These are phyloP conservation scores for Ochropleura plecta DNA, from an alignment of 2,888 invertebrate genomes.

Conservation along the genomic window DNA sequence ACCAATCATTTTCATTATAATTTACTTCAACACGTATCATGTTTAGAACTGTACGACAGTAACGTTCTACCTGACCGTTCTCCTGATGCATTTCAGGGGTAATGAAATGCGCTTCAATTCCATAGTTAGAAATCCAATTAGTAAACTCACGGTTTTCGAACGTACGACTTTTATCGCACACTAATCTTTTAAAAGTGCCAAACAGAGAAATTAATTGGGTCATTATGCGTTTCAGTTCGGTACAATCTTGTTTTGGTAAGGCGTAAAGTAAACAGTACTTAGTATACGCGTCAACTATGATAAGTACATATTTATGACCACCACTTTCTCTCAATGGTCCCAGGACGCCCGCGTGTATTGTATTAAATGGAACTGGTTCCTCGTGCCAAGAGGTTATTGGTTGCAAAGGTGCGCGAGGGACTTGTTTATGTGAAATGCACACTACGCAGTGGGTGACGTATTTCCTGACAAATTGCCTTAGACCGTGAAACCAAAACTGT, in stretches of 20 bases:
- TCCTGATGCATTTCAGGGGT: constrained; percentile 36
- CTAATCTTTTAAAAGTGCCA: constrained; percentile 6
- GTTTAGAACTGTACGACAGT: constrained; percentile 14
- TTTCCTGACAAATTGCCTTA: too few species aligned
- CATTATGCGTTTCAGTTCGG: neutral
- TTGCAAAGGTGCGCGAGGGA: neutral
- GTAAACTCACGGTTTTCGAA: neutral
- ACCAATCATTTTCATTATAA: constrained; percentile 3
- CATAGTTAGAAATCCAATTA: neutral
- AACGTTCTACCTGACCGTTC: constrained; percentile 42
- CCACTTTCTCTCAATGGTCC: too few species aligned
- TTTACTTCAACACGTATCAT: constrained; percentile 15
- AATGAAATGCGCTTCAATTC: constrained; percentile 34
- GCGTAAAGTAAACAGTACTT: constrained; percentile 6
- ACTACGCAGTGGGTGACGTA: too few species aligned
- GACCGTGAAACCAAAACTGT: too few species aligned
- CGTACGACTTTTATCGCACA: constrained; percentile 1
- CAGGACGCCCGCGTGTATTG: too few species aligned
- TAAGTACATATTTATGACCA: too few species aligned
- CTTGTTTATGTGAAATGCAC: too few species aligned
- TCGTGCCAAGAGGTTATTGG: too few species aligned
- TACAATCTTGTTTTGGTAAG: neutral
- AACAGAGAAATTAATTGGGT: constrained; percentile 3
- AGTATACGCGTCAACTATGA: constrained; percentile 5
- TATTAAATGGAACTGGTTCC: too few species aligned